These are phyloP conservation scores for Petrocephalus schoutedeni DNA, from an alignment of 2,797 vertebrate species.

Conservation along the genomic window DNA sequence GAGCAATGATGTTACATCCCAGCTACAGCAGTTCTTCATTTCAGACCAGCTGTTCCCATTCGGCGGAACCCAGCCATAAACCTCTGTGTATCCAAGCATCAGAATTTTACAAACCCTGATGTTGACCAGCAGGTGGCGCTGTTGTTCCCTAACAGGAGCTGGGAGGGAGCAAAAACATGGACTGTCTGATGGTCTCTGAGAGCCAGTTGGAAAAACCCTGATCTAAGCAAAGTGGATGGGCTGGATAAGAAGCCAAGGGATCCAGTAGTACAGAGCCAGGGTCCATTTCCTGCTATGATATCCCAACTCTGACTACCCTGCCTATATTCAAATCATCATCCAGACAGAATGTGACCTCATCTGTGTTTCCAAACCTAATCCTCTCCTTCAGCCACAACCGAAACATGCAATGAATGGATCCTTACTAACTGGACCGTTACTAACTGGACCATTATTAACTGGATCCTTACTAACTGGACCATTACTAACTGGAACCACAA, in stretches of 20 bases:
- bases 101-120: background rate
- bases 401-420: background rate
- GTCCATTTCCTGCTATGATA: background rate
- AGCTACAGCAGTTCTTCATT: background rate
- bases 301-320: background rate
- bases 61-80: background rate
- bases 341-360: background rate
- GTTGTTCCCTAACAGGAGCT: background rate
- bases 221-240: background rate
- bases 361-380: background rate
- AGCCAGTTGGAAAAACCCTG: background rate
- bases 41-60: background rate
- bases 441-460: background rate
- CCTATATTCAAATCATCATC: constrained; percentile 3
- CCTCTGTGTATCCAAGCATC: background rate
- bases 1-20: background rate
- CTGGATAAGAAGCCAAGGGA: background rate
- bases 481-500: background rate
- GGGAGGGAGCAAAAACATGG: background rate
- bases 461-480: background rate
- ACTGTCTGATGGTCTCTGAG: background rate
- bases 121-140: background rate
- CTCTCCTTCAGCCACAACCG: background rate
- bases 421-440: background rate
- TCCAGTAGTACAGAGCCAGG: background rate